A percentile compares a stretch with the other conserved stretches of the same genome.
Conservation (phyloP, 2,888 invertebrate species). For the Perizoma flavofasciatum region DNA sequence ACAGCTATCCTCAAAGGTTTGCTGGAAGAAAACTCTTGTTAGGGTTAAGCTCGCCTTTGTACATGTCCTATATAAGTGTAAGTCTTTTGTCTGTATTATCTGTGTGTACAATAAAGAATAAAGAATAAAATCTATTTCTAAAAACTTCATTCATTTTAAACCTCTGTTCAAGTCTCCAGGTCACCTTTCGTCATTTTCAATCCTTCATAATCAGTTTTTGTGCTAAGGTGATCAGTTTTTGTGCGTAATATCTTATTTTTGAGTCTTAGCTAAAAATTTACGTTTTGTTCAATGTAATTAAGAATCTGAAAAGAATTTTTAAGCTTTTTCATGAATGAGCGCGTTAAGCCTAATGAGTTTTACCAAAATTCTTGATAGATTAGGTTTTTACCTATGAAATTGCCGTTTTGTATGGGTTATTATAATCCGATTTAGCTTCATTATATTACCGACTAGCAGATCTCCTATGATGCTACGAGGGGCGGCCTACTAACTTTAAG, state of each 20-base stretch:
- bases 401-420: no score
- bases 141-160: no score
- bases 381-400: no score
- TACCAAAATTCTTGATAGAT: no score
- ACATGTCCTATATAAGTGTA: no score
- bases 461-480: slow-evolving; percentile 1
- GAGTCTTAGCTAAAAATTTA: background rate
- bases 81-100: no score
- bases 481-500: background rate
- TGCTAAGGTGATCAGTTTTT: slow-evolving; percentile 7
- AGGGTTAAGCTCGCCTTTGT: no score
- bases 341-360: background rate
- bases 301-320: background rate
- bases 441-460: slow-evolving; percentile 17
- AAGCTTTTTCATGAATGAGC: background rate
- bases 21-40: no score
- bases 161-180: background rate
- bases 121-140: no score
- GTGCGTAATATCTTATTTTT: background rate
- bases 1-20: no score
- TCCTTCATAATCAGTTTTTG: slow-evolving; percentile 6
- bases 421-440: no score
- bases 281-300: background rate
- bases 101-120: no score
- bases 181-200: background rate